Conservation (phyloP, 2,113 vertebrate genomes). For the Panthera tigris region DNA sequence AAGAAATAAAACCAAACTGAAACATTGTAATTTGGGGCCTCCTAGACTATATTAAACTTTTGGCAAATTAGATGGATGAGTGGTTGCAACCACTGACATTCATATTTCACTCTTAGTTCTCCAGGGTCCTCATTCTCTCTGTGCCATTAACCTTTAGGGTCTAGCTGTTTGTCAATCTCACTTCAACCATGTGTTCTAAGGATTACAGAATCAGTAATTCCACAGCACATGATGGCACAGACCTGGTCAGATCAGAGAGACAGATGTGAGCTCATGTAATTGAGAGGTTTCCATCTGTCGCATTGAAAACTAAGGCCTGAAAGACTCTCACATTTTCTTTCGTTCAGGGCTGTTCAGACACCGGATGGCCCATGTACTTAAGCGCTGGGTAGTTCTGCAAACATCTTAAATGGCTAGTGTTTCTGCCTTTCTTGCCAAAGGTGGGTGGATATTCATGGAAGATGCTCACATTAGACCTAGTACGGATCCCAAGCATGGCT, state of each 20-base stretch:
- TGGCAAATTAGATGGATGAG: constrained; percentile 37
- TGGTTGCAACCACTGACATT: neutral
- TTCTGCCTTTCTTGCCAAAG: neutral
- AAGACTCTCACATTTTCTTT: neutral
- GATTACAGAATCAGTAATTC: neutral
- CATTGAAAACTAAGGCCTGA: neutral
- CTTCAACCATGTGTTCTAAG: neutral
- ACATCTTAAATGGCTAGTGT: neutral
- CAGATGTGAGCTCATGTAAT: neutral
- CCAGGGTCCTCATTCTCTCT: neutral
- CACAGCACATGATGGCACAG: neutral
- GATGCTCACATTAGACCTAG: neutral
- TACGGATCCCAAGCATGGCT: neutral
- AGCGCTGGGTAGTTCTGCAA: neutral
- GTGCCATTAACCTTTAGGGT: neutral
- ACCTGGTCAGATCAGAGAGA: neutral
- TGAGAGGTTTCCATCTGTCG: constrained; percentile 26
- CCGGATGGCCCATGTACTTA: neutral
- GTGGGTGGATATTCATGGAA: neutral
- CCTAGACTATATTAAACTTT: neutral
- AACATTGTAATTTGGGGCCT: constrained; percentile 13
- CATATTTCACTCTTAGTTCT: neutral
- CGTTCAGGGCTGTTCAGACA: neutral
- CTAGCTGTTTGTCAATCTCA: neutral
- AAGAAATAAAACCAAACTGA: constrained; percentile 55